phyloP scores from a whole-genome alignment of 2,888 invertebrate genomes.

The Tenthredo distinguenda region DNA sequence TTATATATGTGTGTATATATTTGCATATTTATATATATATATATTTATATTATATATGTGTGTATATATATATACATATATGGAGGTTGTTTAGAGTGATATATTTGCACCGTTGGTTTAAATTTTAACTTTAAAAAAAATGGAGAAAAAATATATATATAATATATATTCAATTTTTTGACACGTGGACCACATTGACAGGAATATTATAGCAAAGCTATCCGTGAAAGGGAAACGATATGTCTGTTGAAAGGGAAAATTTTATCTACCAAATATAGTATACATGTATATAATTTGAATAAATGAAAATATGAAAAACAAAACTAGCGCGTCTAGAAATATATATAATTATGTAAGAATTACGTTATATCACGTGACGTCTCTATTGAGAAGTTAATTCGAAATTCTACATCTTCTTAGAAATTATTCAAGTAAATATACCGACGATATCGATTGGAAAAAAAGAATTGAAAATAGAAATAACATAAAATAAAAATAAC shows the following conservation, averaged over 20 bases:
- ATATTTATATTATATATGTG: not conserved
- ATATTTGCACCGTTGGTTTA: constrained; percentile 36
- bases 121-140: not conserved
- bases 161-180: not conserved
- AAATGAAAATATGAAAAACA: not conserved
- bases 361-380: not conserved
- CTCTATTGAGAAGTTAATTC: not conserved
- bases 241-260: not conserved
- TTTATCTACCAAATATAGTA: not conserved
- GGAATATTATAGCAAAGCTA: not conserved
- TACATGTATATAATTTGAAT: not conserved
- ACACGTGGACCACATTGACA: constrained; percentile 28
- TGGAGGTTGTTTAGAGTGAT: constrained; percentile 14
- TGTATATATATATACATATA: not conserved
- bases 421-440: not conserved
- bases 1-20: not conserved
- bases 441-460: not conserved
- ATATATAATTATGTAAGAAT: not conserved
- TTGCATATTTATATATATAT: not conserved
- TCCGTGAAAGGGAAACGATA: not conserved
- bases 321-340: not conserved
- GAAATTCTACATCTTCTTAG: not conserved
- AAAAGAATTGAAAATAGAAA: not conserved
- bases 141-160: not conserved
- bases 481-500: not conserved